Evolutionary conservation across 2,888 invertebrate species (phyloP), one percentile per base, ranked within the genome.

Genomic region (Heterodera filipjevi): DNA sequence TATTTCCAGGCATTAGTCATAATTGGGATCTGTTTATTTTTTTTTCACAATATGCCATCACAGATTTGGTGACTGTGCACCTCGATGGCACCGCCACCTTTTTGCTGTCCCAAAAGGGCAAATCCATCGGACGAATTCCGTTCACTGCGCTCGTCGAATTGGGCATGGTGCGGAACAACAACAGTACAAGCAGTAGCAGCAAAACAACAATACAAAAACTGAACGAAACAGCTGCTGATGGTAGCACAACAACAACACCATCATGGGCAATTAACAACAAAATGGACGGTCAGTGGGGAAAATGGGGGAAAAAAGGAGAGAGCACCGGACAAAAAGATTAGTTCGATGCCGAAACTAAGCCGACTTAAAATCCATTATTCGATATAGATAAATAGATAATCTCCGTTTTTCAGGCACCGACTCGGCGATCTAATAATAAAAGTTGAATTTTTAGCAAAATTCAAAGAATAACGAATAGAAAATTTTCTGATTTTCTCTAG

Each of bases 41-140:
- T 22, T 72, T n/a, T 0, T 71, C 46, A 71, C n/a, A 27, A 71
- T 30, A 71, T 14, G 32, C n/a, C 27, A 10, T 49, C 14, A 64
- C 27, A 79, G 84, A 79, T 73, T 46, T 71, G 39, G 76, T 72
- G 44, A 72, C 46, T 33, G 44, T 82, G 53, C 32, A 64, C 59
- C 30, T 83, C 27, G 77, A 78, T 53, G 83, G 85, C 16, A 27
- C 76, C 12, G 77, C 84, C 30, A 85, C 74, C n/a, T 84, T 86
- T 76, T 82, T 74, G 33, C 72, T 83, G 30, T 82, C 81, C 14
- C 46, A 71, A 44, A 79, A 68, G n/a, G 71, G 75, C 14, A 79
- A 85, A 39, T 64, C 72, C 10, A 81, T 84, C 32, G 84, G 83
- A 19, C 77, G 77, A 71, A 83, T 84, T 39, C 84, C 83, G 1